phyloP scores from a whole-genome alignment of 1,140 invertebrate species.

The Pollicipes pollicipes region DNA sequence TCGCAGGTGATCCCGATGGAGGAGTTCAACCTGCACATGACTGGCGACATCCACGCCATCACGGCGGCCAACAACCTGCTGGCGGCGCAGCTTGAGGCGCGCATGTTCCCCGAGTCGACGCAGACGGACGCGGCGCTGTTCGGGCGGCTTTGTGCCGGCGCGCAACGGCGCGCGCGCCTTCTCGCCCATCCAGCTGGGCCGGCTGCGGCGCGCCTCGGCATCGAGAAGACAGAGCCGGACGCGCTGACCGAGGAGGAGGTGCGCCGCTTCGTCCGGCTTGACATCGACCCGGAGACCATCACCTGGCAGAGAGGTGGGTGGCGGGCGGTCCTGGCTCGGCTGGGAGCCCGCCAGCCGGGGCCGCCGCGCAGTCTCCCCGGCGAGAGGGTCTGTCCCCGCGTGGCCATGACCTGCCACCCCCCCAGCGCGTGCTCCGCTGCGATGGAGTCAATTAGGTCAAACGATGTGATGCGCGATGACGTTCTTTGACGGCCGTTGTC shows the following conservation, averaged over 20 bases:
- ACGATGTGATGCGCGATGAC: too few species aligned
- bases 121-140: conserved; percentile 76
- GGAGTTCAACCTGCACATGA: conserved; percentile 97
- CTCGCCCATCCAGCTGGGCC: conserved; percentile 44
- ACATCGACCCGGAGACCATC: conserved; percentile 79
- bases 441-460: too few species aligned
- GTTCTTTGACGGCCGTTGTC: too few species aligned
- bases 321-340: too few species aligned
- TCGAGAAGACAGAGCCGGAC: conserved; percentile 70
- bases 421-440: too few species aligned
- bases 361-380: too few species aligned
- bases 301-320: too few species aligned
- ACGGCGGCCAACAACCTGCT: conserved; percentile 93
- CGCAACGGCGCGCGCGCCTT: conserved; percentile 58
- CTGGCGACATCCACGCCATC: conserved; percentile 96
- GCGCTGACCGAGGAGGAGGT: conserved; percentile 61
- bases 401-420: too few species aligned
- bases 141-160: conserved; percentile 63
- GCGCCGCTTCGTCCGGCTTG: conserved; percentile 57
- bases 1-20: conserved; percentile 94
- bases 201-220: conserved; percentile 66
- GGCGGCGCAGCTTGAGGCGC: conserved; percentile 57
- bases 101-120: conserved; percentile 82
- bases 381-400: too few species aligned
- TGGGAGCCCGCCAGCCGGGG: too few species aligned